Evolutionary conservation across 35 echinoderm and acorn worm genomes (phyloP).

Genomic region (Patiria miniata): DNA sequence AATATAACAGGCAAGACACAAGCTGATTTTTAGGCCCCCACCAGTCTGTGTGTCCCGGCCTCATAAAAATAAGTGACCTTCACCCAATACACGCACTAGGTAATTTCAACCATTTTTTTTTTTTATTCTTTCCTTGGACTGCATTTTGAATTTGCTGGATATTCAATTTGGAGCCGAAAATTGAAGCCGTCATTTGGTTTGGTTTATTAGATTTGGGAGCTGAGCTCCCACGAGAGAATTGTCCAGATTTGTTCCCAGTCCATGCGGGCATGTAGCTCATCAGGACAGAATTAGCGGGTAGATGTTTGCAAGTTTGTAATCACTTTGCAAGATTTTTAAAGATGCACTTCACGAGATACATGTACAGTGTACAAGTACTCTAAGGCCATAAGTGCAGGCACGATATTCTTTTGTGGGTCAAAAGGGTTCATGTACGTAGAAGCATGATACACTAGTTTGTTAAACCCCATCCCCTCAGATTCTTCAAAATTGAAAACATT

Average conservation of each 20-base stretch:
- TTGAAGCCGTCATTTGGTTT: background rate
- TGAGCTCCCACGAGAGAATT: background rate
- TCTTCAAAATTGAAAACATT: too few relatives aligned
- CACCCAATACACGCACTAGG: background rate
- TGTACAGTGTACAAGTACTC: too few relatives aligned
- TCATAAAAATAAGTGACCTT: background rate
- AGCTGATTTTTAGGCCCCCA: background rate
- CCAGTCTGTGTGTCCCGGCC: background rate
- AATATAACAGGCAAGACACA: background rate
- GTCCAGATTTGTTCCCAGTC: background rate
- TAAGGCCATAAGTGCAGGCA: too few relatives aligned
- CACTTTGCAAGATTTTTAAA: too few relatives aligned
- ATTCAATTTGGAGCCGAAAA: slow-evolving; percentile 1
- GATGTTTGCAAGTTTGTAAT: too few relatives aligned
- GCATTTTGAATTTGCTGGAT: background rate
- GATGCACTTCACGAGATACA: too few relatives aligned
- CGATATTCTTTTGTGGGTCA: too few relatives aligned
- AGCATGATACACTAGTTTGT: too few relatives aligned
- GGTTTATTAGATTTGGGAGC: background rate
- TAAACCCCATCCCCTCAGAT: too few relatives aligned
- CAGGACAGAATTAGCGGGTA: background rate
- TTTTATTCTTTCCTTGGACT: background rate
- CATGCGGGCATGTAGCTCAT: background rate
- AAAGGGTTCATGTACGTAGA: too few relatives aligned
- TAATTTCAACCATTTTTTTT: slow-evolving; percentile 1